Base-by-base conservation (phyloP, 1,140 invertebrate genomes). In the Drosophila paulistorum region DNA sequence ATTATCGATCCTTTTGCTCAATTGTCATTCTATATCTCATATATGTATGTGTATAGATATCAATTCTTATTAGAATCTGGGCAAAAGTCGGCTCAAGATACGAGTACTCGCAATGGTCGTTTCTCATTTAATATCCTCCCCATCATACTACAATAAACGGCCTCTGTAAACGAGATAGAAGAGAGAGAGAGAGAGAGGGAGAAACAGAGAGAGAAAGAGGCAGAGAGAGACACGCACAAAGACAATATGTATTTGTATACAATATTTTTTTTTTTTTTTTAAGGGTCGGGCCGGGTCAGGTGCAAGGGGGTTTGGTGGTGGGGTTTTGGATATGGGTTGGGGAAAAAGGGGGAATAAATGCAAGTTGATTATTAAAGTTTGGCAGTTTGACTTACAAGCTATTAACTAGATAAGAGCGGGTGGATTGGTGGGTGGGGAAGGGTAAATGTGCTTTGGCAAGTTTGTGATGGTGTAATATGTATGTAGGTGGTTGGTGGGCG, bases 131-230 rank as follows among this genome's bases (percentile, higher is more conserved):
- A 82, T 90, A 90, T 91, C 91, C 90, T 91, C 91, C 90, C 91
- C 91, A 92, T 90, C 91, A 92, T 91, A 90, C 90, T 85, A 92
- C 91, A 86, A 91, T 90, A 90, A 85, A 79, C 91, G 91, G 91
- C 91, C 91, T 92, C 91, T 92, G 91, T 91, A 91, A 92, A 91
- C 74, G 81, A 91, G 89, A 91, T 77, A 90, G 79, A 85, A 79
- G 68, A 64, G 72, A 83, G 71, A 76, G 74, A 75, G 68, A 79
- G 68, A 64, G 72, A 77, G 74, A 83, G 70, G 76, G 69, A 71
- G 59, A 57, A 67, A 83, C 65, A 84, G 65, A 71, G 65, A 71
- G 65, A 87, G 69, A 90, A 64, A 83, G 66, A 82, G 81, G 63
- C 59, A 78, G 62, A 79, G 79, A 82, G 81, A 85, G 79, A 85